Base-by-base conservation (phyloP, 2,888 invertebrate species). In the Tachina grossa region DNA sequence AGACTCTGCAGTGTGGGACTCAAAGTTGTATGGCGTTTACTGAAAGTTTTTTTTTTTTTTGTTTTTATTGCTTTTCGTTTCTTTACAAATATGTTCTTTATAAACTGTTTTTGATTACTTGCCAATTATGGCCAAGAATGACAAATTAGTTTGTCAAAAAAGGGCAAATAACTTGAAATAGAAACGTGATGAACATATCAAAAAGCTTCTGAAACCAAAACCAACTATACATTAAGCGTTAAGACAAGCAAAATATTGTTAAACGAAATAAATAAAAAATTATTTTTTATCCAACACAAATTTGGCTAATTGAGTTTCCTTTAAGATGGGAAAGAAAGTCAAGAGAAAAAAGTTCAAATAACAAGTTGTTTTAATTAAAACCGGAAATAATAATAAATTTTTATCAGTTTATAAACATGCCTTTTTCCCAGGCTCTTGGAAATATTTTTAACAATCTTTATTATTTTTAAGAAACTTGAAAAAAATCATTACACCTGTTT, bases 401-500 rank as follows among this genome's bases (percentile, higher is more conserved):
- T 83, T 72, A 78, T 83, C 83, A 74, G 41, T 68, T 61, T 78
- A 9, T 79, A 75, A 83, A 83, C 59, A 83, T 72, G 72, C 77
- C 77, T 57, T 83, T 59, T 85, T 83, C 65, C 66, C 71, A 77
- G 69, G 69, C 51, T 49, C 49, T n/a, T 8, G 6, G 39, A 75
- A 51, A 45, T 43, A 53, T 0, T 31, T 39, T 41, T 3, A 5
- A 19, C 72, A 39, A 69, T 63, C 57, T 79, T 53, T 55, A 55
- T 45, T 71, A 66, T 61, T 47, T 74, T 31, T 39, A 41, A 43
- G 22, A 68, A 76, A 57, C 39, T 45, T 45, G 19, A 69, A 61
- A 74, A 76, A 85, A 85, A 85, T 85, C 85, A 76, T 83, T 85
- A 83, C 85, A 85, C 85, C 85, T 85, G 85, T 80, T 85, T 83